A percentile compares a stretch with the other conserved stretches of the same genome.
Conservation (phyloP, 2,888 invertebrate species). For the Pecten maximus region DNA sequence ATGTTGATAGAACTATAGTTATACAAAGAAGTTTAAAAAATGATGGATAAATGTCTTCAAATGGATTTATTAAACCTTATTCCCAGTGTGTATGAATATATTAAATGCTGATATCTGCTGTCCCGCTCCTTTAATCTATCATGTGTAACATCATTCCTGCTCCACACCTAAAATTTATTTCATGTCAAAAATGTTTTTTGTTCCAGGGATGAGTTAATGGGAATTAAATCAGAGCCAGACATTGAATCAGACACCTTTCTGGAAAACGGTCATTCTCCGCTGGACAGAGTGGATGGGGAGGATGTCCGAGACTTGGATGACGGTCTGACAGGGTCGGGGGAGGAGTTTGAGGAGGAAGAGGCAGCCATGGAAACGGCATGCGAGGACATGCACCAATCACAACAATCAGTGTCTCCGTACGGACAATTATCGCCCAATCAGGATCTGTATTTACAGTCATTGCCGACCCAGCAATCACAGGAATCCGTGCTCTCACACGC, state of each 20-base stretch:
- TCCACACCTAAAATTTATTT: too few relatives aligned
- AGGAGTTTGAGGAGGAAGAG: not conserved
- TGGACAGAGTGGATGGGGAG: not conserved
- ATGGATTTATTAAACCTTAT: too few relatives aligned
- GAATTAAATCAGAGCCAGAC: not conserved
- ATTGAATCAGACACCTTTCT: not conserved
- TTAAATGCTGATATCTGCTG: too few relatives aligned
- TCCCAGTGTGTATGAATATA: too few relatives aligned
- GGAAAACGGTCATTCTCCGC: not conserved
- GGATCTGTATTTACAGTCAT: not conserved
- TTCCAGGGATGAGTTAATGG: not conserved
- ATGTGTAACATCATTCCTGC: too few relatives aligned
- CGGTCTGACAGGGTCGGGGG: not conserved
- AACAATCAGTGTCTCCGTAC: conserved; percentile 21
- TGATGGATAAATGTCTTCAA: too few relatives aligned
- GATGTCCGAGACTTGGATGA: not conserved
- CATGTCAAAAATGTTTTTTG: not conserved
- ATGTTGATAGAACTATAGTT: too few relatives aligned
- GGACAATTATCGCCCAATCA: conserved; percentile 18
- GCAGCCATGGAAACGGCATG: conserved; percentile 16
- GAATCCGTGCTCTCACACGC: not conserved
- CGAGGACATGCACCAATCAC: not conserved
- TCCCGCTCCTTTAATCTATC: too few relatives aligned
- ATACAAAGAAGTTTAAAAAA: too few relatives aligned
- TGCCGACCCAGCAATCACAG: not conserved